Evolutionary conservation across 2,797 vertebrate genomes (phyloP).

Genomic region (Oreochromis grahami): DNA sequence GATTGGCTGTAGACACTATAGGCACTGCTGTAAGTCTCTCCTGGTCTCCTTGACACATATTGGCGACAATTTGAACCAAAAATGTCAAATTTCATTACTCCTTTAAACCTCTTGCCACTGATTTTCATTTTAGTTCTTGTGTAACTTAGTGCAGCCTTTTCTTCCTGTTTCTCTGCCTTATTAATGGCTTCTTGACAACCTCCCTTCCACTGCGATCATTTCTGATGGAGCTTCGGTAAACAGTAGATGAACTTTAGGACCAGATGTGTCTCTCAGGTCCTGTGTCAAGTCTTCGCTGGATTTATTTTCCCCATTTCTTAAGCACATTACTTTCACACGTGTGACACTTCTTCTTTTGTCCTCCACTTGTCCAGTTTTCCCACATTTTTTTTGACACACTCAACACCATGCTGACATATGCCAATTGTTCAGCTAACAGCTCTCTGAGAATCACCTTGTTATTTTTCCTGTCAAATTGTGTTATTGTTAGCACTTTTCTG

Average conservation of each 20-base stretch:
- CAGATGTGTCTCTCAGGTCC: background rate
- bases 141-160: background rate
- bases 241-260: background rate
- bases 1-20: background rate
- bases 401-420: background rate
- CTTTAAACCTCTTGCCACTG: background rate
- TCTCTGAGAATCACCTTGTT: background rate
- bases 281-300: background rate
- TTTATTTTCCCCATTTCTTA: background rate
- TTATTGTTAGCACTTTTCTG: background rate
- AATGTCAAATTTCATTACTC: background rate
- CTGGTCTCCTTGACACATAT: background rate
- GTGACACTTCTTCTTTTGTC: background rate
- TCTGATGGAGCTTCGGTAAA: background rate
- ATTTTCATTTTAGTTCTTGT: background rate
- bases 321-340: background rate
- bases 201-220: background rate
- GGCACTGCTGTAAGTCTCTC: background rate
- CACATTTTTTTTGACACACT: background rate
- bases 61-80: background rate
- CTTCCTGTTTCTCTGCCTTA: background rate
- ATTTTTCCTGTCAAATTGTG: background rate
- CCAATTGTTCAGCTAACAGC: background rate
- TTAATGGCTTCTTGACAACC: background rate
- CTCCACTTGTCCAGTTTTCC: background rate